Percentiles rank a stretch among this genome's conserved stretches.
phyloP scores from a whole-genome alignment of 2,797 vertebrate species.

The Loris lydekkerianus region DNA sequence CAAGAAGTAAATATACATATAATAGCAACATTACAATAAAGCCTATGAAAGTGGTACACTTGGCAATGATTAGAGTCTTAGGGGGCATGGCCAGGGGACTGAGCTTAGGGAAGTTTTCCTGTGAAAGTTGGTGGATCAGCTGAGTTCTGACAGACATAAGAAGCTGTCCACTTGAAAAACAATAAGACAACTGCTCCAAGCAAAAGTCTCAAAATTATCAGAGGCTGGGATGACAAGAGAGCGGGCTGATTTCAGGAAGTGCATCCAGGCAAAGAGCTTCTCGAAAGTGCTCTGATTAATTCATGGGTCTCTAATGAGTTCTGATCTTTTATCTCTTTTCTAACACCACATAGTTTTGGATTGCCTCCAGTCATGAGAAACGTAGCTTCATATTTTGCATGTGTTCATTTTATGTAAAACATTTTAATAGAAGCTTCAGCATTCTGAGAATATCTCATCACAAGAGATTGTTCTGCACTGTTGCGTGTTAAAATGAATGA shows the following conservation, averaged over 20 bases:
- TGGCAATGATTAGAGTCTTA: not conserved
- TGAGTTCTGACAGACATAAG: not conserved
- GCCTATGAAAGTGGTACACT: not conserved
- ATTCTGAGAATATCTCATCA: slow-evolving; percentile 52
- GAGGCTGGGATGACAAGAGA: not conserved
- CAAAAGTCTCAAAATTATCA: not conserved
- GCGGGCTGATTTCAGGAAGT: slow-evolving; percentile 1
- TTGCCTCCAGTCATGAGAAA: not conserved
- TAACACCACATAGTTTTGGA: slow-evolving; percentile 1
- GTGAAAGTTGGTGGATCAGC: not conserved
- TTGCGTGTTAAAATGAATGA: slow-evolving; percentile 37
- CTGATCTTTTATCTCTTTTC: slow-evolving; percentile 29
- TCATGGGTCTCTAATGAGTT: not conserved
- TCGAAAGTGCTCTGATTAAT: slow-evolving; percentile 9
- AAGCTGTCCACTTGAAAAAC: slow-evolving; percentile 23
- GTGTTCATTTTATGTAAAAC: slow-evolving; percentile 38
- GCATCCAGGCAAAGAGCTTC: not conserved
- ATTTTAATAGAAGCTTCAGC: slow-evolving; percentile 28
- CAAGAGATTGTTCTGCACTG: not conserved
- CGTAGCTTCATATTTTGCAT: not conserved
- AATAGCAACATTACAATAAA: not conserved
- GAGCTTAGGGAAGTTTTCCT: not conserved
- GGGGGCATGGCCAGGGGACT: not conserved
- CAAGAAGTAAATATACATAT: not conserved
- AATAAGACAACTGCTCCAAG: not conserved